A percentile compares a stretch with the other conserved stretches of the same genome.
Evolutionary conservation across 2,888 invertebrate species (phyloP).

Genomic region (Mythimna ferrago): DNA sequence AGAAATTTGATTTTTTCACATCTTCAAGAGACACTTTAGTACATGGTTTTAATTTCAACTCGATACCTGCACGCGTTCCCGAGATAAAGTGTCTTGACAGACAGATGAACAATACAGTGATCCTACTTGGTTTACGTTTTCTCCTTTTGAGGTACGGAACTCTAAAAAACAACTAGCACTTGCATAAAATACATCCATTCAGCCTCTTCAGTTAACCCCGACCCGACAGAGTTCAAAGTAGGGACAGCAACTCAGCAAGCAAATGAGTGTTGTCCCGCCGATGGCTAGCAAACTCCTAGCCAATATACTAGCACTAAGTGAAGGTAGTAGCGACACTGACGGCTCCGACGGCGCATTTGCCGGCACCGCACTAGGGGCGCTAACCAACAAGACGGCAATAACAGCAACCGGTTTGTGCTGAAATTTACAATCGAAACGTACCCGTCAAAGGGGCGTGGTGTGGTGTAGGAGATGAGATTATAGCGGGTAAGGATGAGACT

Average conservation of each 20-base stretch:
- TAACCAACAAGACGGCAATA: constrained; percentile 66
- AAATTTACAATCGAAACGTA: constrained; percentile 79
- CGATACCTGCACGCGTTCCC: too few relatives aligned
- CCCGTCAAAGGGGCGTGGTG: constrained; percentile 64
- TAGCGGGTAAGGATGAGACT: constrained; percentile 13
- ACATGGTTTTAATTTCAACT: too few relatives aligned
- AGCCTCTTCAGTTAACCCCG: neutral
- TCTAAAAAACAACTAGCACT: constrained; percentile 5
- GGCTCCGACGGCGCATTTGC: constrained; percentile 39
- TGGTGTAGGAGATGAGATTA: constrained; percentile 2
- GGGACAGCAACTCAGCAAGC: neutral
- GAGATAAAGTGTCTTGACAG: too few relatives aligned
- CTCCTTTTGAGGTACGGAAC: too few relatives aligned
- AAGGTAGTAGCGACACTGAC: constrained; percentile 29
- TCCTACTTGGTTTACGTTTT: too few relatives aligned
- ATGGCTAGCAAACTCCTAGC: constrained; percentile 20
- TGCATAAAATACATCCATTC: neutral
- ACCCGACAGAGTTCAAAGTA: constrained; percentile 11
- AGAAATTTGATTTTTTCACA: too few relatives aligned
- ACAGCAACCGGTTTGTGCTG: constrained; percentile 68
- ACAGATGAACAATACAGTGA: too few relatives aligned
- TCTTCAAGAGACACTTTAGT: too few relatives aligned
- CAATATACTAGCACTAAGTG: constrained; percentile 51
- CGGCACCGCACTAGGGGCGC: constrained; percentile 29
- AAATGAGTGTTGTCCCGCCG: constrained; percentile 6